phyloP scores from a whole-genome alignment of 2,113 vertebrate genomes.

The Channa maculata region DNA sequence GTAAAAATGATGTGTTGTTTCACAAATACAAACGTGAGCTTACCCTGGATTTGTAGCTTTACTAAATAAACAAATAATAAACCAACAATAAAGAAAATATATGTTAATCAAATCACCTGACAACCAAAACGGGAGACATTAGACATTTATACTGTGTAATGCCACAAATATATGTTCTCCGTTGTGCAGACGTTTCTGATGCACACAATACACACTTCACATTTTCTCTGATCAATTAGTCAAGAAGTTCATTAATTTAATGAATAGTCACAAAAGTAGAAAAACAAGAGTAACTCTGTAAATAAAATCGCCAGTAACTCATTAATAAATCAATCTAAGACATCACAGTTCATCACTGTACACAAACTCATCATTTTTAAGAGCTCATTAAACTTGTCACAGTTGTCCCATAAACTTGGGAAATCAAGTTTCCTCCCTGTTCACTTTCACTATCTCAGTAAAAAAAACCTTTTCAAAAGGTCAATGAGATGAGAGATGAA shows the following conservation, averaged over 20 bases:
- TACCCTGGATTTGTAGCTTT: conserved; percentile 3
- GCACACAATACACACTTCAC: conserved; percentile 19
- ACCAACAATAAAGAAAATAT: conserved; percentile 6
- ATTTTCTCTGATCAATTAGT: conserved; percentile 58
- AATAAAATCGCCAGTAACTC: conserved; percentile 9
- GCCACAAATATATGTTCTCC: background rate
- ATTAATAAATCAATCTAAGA: conserved; percentile 60
- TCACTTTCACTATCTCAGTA: background rate
- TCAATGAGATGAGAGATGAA: conserved; percentile 14
- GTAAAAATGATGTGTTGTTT: conserved; percentile 31
- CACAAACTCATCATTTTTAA: conserved; percentile 33
- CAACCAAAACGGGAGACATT: background rate
- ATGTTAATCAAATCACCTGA: background rate
- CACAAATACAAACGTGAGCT: conserved; percentile 18
- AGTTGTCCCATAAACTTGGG: conserved; percentile 18
- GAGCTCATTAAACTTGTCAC: conserved; percentile 38
- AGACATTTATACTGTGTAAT: conserved; percentile 9
- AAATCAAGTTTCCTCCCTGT: background rate
- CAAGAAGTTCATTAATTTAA: conserved; percentile 74
- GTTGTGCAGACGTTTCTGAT: background rate
- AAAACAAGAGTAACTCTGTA: conserved; percentile 44
- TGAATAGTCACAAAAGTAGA: conserved; percentile 62
- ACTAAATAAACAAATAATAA: conserved; percentile 19
- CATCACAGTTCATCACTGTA: conserved; percentile 49
- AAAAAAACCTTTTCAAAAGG: conserved; percentile 35